A percentile compares a stretch with the other conserved stretches of the same genome.
Evolutionary conservation across 1,140 invertebrate genomes (phyloP).

Genomic region (Brachionus rotundiformis): DNA sequence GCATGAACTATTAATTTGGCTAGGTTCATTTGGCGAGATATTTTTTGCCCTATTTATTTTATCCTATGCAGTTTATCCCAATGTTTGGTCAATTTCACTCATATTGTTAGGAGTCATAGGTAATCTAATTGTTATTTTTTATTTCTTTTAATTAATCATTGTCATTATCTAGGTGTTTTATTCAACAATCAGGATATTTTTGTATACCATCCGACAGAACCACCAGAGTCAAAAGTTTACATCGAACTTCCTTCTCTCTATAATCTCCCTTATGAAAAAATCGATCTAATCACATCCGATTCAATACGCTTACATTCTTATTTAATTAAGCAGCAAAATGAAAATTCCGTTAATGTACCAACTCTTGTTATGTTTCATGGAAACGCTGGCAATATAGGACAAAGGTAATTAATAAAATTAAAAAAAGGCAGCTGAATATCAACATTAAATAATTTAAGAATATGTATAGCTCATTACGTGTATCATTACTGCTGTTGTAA

Average conservation of each 20-base stretch:
- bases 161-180: conserved; percentile 63
- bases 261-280: conserved; percentile 80
- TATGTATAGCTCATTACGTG: conserved; percentile 76
- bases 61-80: conserved; percentile 29
- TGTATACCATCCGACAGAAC: conserved; percentile 83
- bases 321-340: conserved; percentile 24
- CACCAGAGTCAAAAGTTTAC: conserved; percentile 79
- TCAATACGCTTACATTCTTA: conserved; percentile 16
- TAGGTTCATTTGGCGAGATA: conserved; percentile 26
- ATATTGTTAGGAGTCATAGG: neutral
- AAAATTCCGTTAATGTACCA: neutral
- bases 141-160: neutral
- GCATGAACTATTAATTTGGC: neutral
- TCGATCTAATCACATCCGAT: conserved; percentile 61
- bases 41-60: conserved; percentile 19
- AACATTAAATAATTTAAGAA: no score
- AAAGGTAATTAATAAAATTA: neutral
- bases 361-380: conserved; percentile 49
- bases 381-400: conserved; percentile 45
- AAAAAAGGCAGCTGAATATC: no score
- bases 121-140: neutral
- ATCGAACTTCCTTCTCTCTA: conserved; percentile 79
- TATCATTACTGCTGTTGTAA: conserved; percentile 80
- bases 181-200: conserved; percentile 82
- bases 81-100: neutral